These are phyloP conservation scores for Apodemia zela DNA, from an alignment of 2,888 invertebrate genomes.

Conservation along the genomic window DNA sequence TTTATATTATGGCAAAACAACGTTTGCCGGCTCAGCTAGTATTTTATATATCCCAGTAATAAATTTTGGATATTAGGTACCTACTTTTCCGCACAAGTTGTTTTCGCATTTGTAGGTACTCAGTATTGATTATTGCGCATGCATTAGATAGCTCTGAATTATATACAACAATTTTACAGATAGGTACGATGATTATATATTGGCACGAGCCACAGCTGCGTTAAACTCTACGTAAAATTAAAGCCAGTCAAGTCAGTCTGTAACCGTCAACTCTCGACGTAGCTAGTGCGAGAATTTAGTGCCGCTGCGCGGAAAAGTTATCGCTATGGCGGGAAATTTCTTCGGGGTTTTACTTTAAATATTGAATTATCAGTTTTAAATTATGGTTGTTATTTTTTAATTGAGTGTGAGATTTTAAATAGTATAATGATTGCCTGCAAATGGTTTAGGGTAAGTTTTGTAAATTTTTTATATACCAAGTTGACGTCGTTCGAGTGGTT, in stretches of 20 bases:
- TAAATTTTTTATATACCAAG: background rate
- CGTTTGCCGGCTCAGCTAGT: no score
- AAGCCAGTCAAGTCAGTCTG: conserved; percentile 43
- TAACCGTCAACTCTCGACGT: conserved; percentile 42
- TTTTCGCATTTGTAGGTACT: background rate
- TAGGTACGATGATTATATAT: background rate
- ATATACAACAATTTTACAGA: conserved; percentile 26
- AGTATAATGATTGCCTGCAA: background rate
- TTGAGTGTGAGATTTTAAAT: background rate
- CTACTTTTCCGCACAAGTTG: background rate
- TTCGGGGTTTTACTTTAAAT: conserved; percentile 25
- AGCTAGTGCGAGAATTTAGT: conserved; percentile 41
- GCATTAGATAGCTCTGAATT: conserved; percentile 27
- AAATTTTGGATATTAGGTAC: no score
- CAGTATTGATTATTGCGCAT: background rate
- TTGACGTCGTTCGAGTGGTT: no score
- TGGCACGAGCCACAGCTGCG: conserved; percentile 12
- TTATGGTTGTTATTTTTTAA: background rate
- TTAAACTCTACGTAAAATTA: conserved; percentile 22
- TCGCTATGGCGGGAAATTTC: conserved; percentile 61
- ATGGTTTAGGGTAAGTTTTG: conserved; percentile 2
- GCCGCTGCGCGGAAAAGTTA: conserved; percentile 61
- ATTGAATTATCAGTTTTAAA: conserved; percentile 20
- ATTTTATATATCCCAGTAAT: no score
- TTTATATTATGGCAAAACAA: no score